A percentile compares a stretch with the other conserved stretches of the same genome.
Conservation (phyloP, 2,797 vertebrate genomes). For the Eurystomus glaucurus region DNA sequence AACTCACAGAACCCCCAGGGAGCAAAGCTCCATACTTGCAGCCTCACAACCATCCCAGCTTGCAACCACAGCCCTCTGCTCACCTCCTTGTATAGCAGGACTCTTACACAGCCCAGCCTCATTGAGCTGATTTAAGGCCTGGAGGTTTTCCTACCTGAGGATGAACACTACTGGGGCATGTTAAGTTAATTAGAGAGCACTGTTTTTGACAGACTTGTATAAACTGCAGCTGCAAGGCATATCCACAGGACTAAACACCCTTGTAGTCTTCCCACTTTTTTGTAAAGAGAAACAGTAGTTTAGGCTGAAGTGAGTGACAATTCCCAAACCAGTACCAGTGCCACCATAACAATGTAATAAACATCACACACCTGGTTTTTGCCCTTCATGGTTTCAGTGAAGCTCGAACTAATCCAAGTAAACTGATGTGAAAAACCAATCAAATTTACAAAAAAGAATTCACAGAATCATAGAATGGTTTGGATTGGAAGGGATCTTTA, state of each 20-base stretch:
- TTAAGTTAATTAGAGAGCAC: not conserved
- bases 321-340: not conserved
- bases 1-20: not conserved
- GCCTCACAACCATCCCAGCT: not conserved
- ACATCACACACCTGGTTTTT: not conserved
- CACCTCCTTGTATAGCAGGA: too few species aligned
- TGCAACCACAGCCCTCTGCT: not conserved
- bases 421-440: not conserved
- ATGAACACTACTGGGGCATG: fast-evolving
- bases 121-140: not conserved
- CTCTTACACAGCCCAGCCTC: not conserved
- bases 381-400: not conserved
- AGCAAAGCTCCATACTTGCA: not conserved
- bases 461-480: not conserved
- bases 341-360: fast-evolving
- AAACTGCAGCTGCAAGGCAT: not conserved
- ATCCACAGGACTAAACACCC: not conserved
- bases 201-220: not conserved
- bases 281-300: not conserved
- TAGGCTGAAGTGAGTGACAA: not conserved
- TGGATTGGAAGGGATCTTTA: not conserved
- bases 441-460: not conserved
- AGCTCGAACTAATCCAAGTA: not conserved
- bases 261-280: not conserved
- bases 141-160: not conserved